Evolutionary conservation across 2,888 invertebrate species (phyloP).

Genomic region (Bembecia ichneumoniformis): DNA sequence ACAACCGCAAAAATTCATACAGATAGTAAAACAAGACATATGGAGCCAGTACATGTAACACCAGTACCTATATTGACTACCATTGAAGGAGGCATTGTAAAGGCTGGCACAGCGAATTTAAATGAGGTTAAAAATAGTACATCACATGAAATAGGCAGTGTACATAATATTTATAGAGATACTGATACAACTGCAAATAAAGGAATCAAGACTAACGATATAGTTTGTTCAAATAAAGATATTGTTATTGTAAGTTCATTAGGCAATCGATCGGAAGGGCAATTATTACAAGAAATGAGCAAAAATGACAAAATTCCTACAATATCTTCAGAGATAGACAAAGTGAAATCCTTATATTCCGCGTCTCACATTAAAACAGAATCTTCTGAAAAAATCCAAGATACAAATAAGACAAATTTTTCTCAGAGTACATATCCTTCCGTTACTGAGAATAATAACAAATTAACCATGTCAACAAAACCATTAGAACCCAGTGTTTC

Average conservation of each 20-base stretch:
- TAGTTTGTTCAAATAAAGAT: slow-evolving; percentile 2
- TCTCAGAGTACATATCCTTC: background rate
- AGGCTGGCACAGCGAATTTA: slow-evolving; percentile 16
- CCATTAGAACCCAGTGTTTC: background rate
- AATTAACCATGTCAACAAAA: background rate
- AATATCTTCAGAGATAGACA: background rate
- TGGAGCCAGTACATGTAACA: slow-evolving; percentile 53
- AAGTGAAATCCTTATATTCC: background rate
- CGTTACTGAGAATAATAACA: background rate
- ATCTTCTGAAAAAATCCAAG: background rate
- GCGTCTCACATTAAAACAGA: background rate
- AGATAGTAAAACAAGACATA: slow-evolving; percentile 42
- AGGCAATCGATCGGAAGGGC: background rate
- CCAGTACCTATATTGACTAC: slow-evolving; percentile 55
- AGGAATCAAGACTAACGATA: too few species aligned
- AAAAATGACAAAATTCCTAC: background rate
- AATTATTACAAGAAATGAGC: background rate
- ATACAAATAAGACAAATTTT: background rate
- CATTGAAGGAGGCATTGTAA: slow-evolving; percentile 36
- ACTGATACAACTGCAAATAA: too few species aligned
- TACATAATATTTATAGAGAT: too few species aligned
- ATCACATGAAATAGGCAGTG: background rate
- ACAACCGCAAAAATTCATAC: slow-evolving; percentile 65
- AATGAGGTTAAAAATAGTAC: background rate
- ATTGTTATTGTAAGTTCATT: too few species aligned